These are phyloP conservation scores for Masticophis lateralis DNA, from an alignment of 2,797 vertebrate genomes.

Conservation along the genomic window DNA sequence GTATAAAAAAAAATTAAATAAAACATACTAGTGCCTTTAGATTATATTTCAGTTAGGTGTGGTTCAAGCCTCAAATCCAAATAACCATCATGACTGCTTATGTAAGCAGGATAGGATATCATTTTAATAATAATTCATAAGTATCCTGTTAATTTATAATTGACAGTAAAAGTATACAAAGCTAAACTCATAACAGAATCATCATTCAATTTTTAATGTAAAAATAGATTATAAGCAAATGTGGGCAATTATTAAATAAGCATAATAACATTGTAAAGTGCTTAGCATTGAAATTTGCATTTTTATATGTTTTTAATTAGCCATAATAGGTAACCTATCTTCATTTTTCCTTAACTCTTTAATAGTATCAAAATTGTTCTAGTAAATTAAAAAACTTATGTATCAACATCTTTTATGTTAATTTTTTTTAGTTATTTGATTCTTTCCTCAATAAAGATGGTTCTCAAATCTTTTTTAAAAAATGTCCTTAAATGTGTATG, in stretches of 20 bases:
- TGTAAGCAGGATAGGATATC: not conserved
- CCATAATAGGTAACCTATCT: not conserved
- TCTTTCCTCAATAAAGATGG: not conserved
- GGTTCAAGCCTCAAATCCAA: not conserved
- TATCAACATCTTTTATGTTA: not conserved
- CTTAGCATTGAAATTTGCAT: no score
- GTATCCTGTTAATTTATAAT: not conserved
- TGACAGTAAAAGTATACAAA: not conserved
- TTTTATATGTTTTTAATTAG: not conserved
- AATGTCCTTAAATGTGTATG: not conserved
- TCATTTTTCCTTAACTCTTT: not conserved
- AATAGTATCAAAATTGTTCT: not conserved
- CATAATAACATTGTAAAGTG: not conserved
- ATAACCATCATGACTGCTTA: not conserved
- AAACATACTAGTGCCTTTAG: not conserved
- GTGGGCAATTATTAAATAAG: not conserved
- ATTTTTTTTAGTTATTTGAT: not conserved
- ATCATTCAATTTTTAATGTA: not conserved
- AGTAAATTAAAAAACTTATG: not conserved
- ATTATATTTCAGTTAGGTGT: not conserved
- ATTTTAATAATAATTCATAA: not conserved
- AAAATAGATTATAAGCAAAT: not conserved
- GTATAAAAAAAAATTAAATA: not conserved
- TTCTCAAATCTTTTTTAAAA: no score
- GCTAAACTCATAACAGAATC: not conserved